phyloP scores from a whole-genome alignment of 2,797 vertebrate species.

The Pseudomugil tenellus region DNA sequence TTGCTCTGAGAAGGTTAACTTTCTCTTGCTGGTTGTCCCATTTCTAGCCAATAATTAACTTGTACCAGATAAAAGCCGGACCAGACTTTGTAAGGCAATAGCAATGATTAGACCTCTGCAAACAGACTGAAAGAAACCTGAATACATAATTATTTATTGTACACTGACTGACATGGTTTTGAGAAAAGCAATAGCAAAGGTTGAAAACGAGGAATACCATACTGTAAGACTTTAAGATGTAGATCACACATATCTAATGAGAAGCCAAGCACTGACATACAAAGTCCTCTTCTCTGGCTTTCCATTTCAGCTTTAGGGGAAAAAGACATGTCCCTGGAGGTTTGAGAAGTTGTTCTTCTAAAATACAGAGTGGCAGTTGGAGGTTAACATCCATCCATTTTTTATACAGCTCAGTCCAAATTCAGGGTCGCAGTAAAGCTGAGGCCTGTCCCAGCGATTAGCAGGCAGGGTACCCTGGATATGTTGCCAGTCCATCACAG shows the following conservation, averaged over 20 bases:
- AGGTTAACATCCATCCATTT: not conserved
- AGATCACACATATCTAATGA: conserved; percentile 7
- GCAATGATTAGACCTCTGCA: not conserved
- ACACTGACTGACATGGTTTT: not conserved
- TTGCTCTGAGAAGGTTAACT: conserved; percentile 11
- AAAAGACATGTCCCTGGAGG: not conserved
- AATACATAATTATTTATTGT: not conserved
- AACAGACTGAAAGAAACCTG: conserved; percentile 4
- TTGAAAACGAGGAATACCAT: conserved; percentile 33
- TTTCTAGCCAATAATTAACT: conserved; percentile 61
- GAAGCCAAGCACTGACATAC: conserved; percentile 12
- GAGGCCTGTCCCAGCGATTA: no score
- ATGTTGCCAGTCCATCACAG: no score
- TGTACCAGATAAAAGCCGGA: conserved; percentile 29
- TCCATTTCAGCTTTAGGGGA: not conserved
- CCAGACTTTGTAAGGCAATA: conserved; percentile 10
- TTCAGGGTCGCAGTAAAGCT: no score
- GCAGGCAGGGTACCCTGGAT: no score
- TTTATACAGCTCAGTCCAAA: no score
- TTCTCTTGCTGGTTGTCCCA: conserved; percentile 9
- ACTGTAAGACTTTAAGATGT: conserved; percentile 21
- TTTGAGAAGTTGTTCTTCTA: not conserved
- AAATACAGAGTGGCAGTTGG: not conserved
- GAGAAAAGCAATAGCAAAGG: not conserved
- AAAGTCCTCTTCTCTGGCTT: not conserved